A percentile compares a stretch with the other conserved stretches of the same genome.
Conservation (phyloP, 92 coral and sea anemone genomes). For the Porites cylindrica region DNA sequence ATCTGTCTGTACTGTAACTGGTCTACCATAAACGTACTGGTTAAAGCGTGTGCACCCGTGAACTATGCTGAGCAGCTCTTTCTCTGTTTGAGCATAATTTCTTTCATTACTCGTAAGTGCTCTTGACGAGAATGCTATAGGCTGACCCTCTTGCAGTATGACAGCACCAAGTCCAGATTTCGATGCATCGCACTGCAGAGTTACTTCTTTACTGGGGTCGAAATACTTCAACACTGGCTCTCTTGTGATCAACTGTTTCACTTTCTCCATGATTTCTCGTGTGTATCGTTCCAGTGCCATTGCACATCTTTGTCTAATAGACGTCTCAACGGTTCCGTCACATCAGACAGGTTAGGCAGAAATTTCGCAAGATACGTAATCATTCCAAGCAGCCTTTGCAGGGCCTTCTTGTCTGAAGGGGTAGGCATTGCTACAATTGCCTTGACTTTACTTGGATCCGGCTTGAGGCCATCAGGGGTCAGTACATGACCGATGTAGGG, state of each 20-base stretch:
- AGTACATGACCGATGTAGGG: conserved; percentile 56
- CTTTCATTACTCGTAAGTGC: neutral
- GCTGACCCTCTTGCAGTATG: conserved; percentile 12
- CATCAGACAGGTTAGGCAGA: conserved; percentile 43
- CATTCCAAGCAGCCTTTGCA: conserved; percentile 38
- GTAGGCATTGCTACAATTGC: conserved; percentile 37
- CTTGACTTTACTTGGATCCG: conserved; percentile 42
- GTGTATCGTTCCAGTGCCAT: conserved; percentile 22
- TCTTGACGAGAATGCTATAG: conserved; percentile 11
- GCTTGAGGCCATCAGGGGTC: conserved; percentile 41
- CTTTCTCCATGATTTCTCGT: neutral
- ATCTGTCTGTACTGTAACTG: conserved; percentile 14
- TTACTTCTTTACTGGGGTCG: conserved; percentile 1
- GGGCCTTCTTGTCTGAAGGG: conserved; percentile 35
- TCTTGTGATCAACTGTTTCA: conserved; percentile 9
- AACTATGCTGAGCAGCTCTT: conserved; percentile 17
- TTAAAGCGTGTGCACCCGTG: neutral
- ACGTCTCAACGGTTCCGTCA: conserved; percentile 31
- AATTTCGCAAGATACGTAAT: conserved; percentile 33
- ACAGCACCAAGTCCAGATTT: conserved; percentile 19
- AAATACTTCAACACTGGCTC: conserved; percentile 28
- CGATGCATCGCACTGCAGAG: conserved; percentile 28
- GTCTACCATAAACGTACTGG: conserved; percentile 10
- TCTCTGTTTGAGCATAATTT: conserved; percentile 15
- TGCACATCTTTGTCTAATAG: neutral